Evolutionary conservation across 1,140 invertebrate genomes (phyloP), one percentile per base, ranked within the genome.

Genomic region (Trichoplusia ni): DNA sequence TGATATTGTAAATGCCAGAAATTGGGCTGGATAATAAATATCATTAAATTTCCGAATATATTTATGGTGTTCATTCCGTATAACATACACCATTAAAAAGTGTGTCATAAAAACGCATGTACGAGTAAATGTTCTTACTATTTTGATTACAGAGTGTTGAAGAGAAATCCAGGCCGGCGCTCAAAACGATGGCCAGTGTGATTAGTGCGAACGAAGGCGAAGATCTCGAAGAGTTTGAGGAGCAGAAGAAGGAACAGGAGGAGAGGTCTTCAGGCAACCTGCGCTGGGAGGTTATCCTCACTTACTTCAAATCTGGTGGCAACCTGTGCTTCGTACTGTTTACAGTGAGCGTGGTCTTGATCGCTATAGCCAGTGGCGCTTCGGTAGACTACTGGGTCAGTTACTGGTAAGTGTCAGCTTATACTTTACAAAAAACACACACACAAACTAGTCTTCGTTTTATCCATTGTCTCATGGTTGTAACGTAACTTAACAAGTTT

Each of bases 301-400:
- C 66, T 76, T 91, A 59, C 67, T 93, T 94, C 61, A 80, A 76
- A 19, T 88, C 92, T 4, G 93, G 93, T n/a, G 92, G 90, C 4
- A 91, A 86, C 11, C 64, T 83, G n/a, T 80, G 80, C 1, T 86
- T 82, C 35, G 70, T 92, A 1, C 35, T 92, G 0, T 65, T 92
- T 1, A 76, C 84, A 1, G 71, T 93, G 2, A 8, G 89, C 83
- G n/a, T 88, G 87, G 64, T 81, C 77, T 13, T 93, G 14, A 46
- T 92, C 4, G 89, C 93, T 4, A 91, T 93, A 25, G 75, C 84
- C 1, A 76, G 83, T 4, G 92, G 89, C 5, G 93, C 91, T 31
- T 91, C 90, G 0, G 92, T 91, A 21, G 95, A 97, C 82, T 95
- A 93, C 71, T 96, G 95, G 95, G 82, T 95, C 0, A 93, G 94